Evolutionary conservation across 2,888 invertebrate species (phyloP), one percentile per base, ranked within the genome.

Genomic region (Epistrophe eligans): DNA sequence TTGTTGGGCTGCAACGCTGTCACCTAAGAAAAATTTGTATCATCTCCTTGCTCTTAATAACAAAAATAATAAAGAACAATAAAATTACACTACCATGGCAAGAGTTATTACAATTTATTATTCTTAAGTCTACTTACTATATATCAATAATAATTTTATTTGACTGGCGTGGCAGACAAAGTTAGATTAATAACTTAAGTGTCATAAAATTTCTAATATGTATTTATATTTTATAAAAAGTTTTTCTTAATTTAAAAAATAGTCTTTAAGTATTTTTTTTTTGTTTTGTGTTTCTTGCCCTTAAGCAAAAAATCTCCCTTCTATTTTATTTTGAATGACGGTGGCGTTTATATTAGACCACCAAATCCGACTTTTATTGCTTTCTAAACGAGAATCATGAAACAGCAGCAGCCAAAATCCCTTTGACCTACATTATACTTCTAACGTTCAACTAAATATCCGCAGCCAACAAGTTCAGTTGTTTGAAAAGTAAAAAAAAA

Each of bases 341-440:
- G 40, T 40, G 52, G 55, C 45, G 55, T 72, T 79, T 45, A 72
- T 79, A 79, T 62, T 43, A 40, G 45, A 17, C 45, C n/a, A 40
- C 73, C 67, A 74, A 74, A 80, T 74, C 80, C 60, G 45, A 74
- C 67, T 80, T 74, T 80, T 80, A 80, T 80, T 74, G 67, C 74
- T 74, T 80, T 52, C 60, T 70, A 80, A 74, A 60, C 74, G 48
- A 58, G 52, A 72, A 52, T 43, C 67, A 64, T 48, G 60, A 62
- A 66, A 66, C 24, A 24, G 24, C 43, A 35, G 52, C 58, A 74
- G 73, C 67, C 50, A 43, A 60, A 66, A 70, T 74, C 74, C 35
- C 58, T 48, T 17, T 80, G 80, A 80, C 80, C 80, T 43, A 35
- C 35, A 35, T 35, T 24, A 24, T 2, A 74, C 35, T 80, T 74